Conservation (phyloP, 2,888 invertebrate genomes). For the Scaeva pyrastri region DNA sequence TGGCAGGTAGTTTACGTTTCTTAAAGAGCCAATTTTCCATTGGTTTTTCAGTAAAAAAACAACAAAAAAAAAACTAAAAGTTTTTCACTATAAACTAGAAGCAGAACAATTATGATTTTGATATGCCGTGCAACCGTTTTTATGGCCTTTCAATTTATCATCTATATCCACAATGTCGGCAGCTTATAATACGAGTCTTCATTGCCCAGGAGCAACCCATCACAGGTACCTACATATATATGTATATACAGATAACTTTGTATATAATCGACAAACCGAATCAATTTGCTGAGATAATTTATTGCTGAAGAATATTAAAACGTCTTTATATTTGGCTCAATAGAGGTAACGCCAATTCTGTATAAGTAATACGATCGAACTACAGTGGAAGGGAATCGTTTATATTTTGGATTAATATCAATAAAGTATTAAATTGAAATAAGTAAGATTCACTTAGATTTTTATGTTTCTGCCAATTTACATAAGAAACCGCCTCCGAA, state of each 20-base stretch:
- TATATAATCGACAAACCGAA: conserved; percentile 48
- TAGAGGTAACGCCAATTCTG: conserved; percentile 18
- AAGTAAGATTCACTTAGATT: too few relatives aligned
- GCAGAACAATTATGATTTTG: conserved; percentile 70
- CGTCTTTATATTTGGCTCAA: conserved; percentile 74
- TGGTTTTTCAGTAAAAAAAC: conserved; percentile 18
- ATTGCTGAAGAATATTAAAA: conserved; percentile 74
- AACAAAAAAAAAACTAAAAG: neutral
- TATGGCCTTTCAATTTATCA: conserved; percentile 69
- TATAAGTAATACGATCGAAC: neutral
- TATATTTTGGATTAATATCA: neutral
- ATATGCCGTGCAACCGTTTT: conserved; percentile 53
- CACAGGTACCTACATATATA: neutral
- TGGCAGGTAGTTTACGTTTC: conserved; percentile 71
- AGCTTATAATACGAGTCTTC: conserved; percentile 16
- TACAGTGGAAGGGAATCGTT: neutral
- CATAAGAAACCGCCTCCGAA: too few relatives aligned
- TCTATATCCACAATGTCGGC: conserved; percentile 71
- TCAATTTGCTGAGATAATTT: conserved; percentile 75
- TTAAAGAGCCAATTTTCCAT: conserved; percentile 61
- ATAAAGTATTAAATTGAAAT: too few relatives aligned
- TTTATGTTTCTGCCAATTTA: too few relatives aligned
- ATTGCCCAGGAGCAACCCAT: conserved; percentile 61
- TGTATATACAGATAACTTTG: too few relatives aligned
- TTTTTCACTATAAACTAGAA: conserved; percentile 51